Conservation (phyloP, 1,140 invertebrate species). For the Eriosoma lanigerum region DNA sequence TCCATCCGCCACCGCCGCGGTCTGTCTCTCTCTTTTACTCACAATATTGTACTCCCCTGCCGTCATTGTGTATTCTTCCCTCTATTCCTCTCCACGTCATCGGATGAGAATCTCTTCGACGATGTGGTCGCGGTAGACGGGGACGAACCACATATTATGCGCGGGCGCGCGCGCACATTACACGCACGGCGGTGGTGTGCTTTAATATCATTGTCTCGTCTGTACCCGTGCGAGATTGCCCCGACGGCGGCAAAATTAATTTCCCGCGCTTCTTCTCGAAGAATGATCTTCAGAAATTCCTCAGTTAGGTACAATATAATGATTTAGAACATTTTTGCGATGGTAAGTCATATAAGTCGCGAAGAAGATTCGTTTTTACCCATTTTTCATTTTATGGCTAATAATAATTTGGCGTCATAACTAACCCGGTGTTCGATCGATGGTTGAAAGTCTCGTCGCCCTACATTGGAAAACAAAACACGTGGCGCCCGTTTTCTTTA, state of each 20-base stretch:
- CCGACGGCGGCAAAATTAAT: neutral
- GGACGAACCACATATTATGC: slow-evolving; percentile 43
- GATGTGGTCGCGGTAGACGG: neutral
- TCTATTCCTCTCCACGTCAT: neutral
- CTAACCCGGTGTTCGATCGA: too few relatives aligned
- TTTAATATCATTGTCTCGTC: slow-evolving; percentile 28
- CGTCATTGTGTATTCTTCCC: neutral
- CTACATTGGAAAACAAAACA: too few relatives aligned
- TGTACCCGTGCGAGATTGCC: slow-evolving; percentile 14
- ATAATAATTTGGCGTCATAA: too few relatives aligned
- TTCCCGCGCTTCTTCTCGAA: neutral
- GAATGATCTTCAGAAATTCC: neutral
- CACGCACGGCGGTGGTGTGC: neutral
- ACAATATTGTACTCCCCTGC: neutral
- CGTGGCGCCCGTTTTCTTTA: too few relatives aligned
- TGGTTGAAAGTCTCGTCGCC: too few relatives aligned
- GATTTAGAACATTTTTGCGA: too few relatives aligned
- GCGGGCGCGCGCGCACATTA: neutral
- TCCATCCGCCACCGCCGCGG: neutral
- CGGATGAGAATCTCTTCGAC: slow-evolving; percentile 26
- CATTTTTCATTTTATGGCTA: too few relatives aligned
- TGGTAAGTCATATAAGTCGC: too few relatives aligned
- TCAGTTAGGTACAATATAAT: too few relatives aligned
- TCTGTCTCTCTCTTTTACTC: slow-evolving; percentile 26
- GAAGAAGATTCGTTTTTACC: too few relatives aligned